A percentile compares a stretch with the other conserved stretches of the same genome.
Conservation (phyloP, 2,888 invertebrate species). For the Thyatira batis region DNA sequence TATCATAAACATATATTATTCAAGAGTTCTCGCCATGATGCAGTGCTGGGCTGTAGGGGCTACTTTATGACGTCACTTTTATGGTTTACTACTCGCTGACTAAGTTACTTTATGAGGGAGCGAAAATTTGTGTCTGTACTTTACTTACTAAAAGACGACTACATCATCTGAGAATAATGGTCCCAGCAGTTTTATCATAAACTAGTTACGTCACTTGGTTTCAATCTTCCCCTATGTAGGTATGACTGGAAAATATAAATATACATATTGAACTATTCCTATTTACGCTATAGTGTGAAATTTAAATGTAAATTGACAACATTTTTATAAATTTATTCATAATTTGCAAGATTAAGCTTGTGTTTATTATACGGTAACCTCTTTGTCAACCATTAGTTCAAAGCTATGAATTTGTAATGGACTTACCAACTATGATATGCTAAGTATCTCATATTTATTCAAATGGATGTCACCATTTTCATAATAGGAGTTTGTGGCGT, state of each 20-base stretch:
- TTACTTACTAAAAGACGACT: neutral
- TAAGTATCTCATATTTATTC: constrained; percentile 56
- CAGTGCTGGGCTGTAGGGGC: neutral
- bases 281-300: too few relatives aligned
- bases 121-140: neutral
- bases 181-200: neutral
- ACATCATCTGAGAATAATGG: neutral
- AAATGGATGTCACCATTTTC: constrained; percentile 46
- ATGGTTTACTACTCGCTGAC: neutral
- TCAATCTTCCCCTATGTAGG: too few relatives aligned
- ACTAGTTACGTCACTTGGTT: neutral
- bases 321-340: neutral
- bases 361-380: neutral
- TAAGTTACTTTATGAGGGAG: neutral
- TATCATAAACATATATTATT: constrained; percentile 17
- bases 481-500: constrained; percentile 30
- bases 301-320: too few relatives aligned
- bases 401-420: constrained; percentile 55
- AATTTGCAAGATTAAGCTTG: neutral
- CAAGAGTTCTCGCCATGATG: constrained; percentile 3
- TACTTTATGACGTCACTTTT: constrained; percentile 1
- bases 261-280: too few relatives aligned
- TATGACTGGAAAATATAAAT: too few relatives aligned
- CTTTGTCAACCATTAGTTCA: constrained; percentile 5
- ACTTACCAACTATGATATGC: constrained; percentile 39